Evolutionary conservation across 2,797 vertebrate species (phyloP), one percentile per base, ranked within the genome.

Genomic region (Dallia pectoralis): DNA sequence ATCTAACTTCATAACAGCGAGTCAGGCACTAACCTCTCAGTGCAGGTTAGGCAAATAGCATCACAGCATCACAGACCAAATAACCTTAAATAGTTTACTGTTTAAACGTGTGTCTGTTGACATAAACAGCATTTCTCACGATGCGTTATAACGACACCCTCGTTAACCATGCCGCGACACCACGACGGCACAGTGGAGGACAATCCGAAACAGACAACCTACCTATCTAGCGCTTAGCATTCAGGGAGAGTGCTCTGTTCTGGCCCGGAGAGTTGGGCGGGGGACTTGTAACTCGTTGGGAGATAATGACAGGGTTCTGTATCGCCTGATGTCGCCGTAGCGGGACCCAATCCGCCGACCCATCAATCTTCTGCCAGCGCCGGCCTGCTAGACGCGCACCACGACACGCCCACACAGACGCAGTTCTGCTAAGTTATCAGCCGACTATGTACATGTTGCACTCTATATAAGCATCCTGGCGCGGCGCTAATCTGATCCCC

Each of bases 241-340:
- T 80, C 80, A 84, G 79, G 65, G 74, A 49, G 47, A 72, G 74
- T 15, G 56, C 36, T 79, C 82, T 72, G 79, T 22, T 27, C 53
- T 25, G 65, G 68, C 6, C 48, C 36, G 30, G 29, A 19, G 72
- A 65, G 40, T 19, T 51, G 53, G 74, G 74, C n/a, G 83, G 79
- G 81, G 77, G 80, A 73, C 44, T 4, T 78, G 82, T 79, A 78
- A 87, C 75, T 86, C 76, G 82, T 87, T 86, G 84, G 76, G 74
- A 85, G 83, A 88, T 89, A 89, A 89, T 87, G 81, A 78, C 79
- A 62, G 76, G 81, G 77, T 84, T 82, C 84, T 84, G 85, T 85
- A 82, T 88, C 72, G n/a, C 59, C 65, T 65, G 11, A 75, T 19
- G 27, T 77, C 15, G 70, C 75, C 22, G 44, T 53, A 75, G 74